phyloP scores from a whole-genome alignment of 2,113 vertebrate genomes.

The Equus quagga region DNA sequence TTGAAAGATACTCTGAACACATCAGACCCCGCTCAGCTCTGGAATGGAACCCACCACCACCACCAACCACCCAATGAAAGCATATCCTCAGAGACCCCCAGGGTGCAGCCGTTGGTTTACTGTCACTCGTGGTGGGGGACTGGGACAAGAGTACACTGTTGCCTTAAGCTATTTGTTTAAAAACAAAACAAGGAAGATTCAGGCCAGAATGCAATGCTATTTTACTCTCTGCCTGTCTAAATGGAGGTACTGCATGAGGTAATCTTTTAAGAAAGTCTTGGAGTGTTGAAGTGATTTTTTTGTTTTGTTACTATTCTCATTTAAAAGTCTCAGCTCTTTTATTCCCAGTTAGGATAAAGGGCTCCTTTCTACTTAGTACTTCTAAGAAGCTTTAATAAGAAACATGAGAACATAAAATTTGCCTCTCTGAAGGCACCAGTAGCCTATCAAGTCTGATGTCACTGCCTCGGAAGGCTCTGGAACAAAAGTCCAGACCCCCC shows the following conservation, averaged over 20 bases:
- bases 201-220: not conserved
- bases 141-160: not conserved
- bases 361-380: conserved; percentile 25
- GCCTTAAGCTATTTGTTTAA: not conserved
- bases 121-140: not conserved
- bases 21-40: not conserved
- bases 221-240: not conserved
- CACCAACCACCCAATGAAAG: not conserved
- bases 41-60: not conserved
- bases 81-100: not conserved
- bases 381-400: conserved; percentile 55
- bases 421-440: not conserved
- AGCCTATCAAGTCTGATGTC: conserved; percentile 54
- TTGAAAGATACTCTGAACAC: not conserved
- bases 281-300: not conserved
- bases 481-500: conserved; percentile 22
- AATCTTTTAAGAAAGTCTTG: not conserved
- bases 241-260: not conserved
- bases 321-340: not conserved
- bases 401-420: conserved; percentile 14
- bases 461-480: conserved; percentile 16
- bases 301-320: conserved; percentile 28
- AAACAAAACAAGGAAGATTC: not conserved
- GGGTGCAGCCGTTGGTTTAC: not conserved
- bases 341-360: conserved; percentile 40